These are phyloP conservation scores for Sycophaga agraensis DNA, from an alignment of 1,140 invertebrate species.

Conservation along the genomic window DNA sequence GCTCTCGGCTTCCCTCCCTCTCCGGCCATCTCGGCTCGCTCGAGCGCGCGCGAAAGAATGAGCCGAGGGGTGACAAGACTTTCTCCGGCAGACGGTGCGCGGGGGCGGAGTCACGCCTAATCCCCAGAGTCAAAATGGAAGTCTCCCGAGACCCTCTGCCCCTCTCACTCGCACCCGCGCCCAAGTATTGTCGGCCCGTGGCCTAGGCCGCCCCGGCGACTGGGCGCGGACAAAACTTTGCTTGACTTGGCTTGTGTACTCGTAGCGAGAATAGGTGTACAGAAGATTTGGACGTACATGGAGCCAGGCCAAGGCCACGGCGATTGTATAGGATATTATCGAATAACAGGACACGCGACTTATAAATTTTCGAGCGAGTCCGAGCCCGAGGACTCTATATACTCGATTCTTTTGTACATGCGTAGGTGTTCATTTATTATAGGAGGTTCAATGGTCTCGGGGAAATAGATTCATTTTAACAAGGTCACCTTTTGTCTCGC, in stretches of 20 bases:
- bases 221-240: conserved; percentile 41
- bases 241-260: not conserved
- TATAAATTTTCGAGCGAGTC: too few relatives aligned
- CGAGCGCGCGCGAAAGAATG: conserved; percentile 20
- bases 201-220: conserved; percentile 43
- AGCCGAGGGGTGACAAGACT: conserved; percentile 47
- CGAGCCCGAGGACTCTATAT: too few relatives aligned
- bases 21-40: conserved; percentile 38
- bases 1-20: conserved; percentile 40
- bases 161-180: not conserved
- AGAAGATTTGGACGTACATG: not conserved
- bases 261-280: not conserved
- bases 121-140: conserved; percentile 60
- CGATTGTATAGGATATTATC: conserved; percentile 43
- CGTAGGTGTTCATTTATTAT: too few relatives aligned
- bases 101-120: conserved; percentile 58
- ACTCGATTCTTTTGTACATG: too few relatives aligned
- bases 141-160: conserved; percentile 50
- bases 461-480: too few relatives aligned
- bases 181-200: conserved; percentile 43
- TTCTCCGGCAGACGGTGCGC: conserved; percentile 34
- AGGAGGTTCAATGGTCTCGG: too few relatives aligned
- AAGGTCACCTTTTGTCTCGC: too few relatives aligned
- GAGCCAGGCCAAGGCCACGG: conserved; percentile 11
- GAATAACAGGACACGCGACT: conserved; percentile 26